Percentiles rank a stretch among this genome's conserved stretches.
Evolutionary conservation across 2,797 vertebrate genomes (phyloP).

Genomic region (Odontamblyopus lacepedii): DNA sequence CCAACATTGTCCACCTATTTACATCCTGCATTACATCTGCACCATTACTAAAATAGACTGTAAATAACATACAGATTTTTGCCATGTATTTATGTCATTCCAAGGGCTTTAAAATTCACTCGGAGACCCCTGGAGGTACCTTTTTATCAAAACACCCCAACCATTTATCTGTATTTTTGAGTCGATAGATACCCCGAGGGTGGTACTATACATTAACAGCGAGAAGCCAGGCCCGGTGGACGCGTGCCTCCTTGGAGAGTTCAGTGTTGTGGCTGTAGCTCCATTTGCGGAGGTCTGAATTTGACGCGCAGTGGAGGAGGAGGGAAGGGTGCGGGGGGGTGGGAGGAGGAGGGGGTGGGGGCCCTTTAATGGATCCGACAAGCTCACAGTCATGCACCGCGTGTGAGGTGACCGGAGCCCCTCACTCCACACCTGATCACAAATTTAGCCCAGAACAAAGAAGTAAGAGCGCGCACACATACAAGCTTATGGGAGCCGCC

Average conservation of each 20-base stretch:
- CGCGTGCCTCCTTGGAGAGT: constrained; percentile 74
- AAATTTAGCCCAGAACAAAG: constrained; percentile 38
- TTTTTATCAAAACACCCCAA: neutral
- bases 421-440: constrained; percentile 27
- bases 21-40: neutral
- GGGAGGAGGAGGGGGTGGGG: constrained; percentile 19
- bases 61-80: neutral
- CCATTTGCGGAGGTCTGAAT: constrained; percentile 22
- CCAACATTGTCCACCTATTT: no score
- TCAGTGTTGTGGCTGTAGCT: constrained; percentile 48
- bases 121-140: neutral
- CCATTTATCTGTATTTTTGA: constrained; percentile 10
- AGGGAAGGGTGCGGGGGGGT: neutral
- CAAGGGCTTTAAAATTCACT: neutral
- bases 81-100: neutral
- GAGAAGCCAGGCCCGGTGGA: constrained; percentile 47
- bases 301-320: neutral
- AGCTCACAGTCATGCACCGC: constrained; percentile 94
- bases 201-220: constrained; percentile 51
- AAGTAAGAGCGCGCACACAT: constrained; percentile 18
- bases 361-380: constrained; percentile 91
- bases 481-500: constrained; percentile 18
- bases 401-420: constrained; percentile 86
- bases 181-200: constrained; percentile 46
- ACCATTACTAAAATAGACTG: neutral